phyloP scores from a whole-genome alignment of 2,797 vertebrate genomes.

The Chelon auratus region DNA sequence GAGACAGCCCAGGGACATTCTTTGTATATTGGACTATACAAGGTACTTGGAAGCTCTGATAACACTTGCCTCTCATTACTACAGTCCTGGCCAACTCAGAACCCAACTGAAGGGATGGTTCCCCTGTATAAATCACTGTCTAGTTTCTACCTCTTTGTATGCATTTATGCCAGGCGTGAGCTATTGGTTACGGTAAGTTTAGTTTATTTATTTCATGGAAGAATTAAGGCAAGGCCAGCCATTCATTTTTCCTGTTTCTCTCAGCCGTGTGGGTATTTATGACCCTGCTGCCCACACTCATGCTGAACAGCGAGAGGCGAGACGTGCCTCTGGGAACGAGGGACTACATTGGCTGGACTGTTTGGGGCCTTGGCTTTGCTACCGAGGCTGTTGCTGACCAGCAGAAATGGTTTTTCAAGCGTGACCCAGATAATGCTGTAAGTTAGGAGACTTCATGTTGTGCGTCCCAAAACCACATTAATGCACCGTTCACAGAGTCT shows the following conservation, averaged over 20 bases:
- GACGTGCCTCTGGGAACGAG: slow-evolving; percentile 79
- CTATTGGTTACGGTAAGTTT: slow-evolving; percentile 5
- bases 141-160: slow-evolving; percentile 38
- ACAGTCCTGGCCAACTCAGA: slow-evolving; percentile 39
- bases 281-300: slow-evolving; percentile 87
- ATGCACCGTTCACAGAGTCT: not conserved
- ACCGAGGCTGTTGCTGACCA: slow-evolving; percentile 85
- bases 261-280: slow-evolving; percentile 87
- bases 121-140: slow-evolving; percentile 60
- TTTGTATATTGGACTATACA: slow-evolving; percentile 88
- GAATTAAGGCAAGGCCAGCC: slow-evolving; percentile 20
- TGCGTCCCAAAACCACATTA: not conserved
- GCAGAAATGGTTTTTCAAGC: slow-evolving; percentile 87
- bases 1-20: slow-evolving; percentile 85
- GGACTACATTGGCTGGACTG: slow-evolving; percentile 86
- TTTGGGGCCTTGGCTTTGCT: slow-evolving; percentile 86
- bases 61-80: slow-evolving; percentile 19
- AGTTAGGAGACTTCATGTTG: slow-evolving; percentile 52
- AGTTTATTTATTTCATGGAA: slow-evolving; percentile 20
- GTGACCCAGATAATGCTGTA: slow-evolving; percentile 84
- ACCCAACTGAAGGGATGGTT: slow-evolving; percentile 3
- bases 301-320: slow-evolving; percentile 83
- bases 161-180: slow-evolving; percentile 42
- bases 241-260: slow-evolving; percentile 7
- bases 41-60: slow-evolving; percentile 75